Conservation (phyloP, 1,140 invertebrate genomes). For the Eurosta solidaginis region DNA sequence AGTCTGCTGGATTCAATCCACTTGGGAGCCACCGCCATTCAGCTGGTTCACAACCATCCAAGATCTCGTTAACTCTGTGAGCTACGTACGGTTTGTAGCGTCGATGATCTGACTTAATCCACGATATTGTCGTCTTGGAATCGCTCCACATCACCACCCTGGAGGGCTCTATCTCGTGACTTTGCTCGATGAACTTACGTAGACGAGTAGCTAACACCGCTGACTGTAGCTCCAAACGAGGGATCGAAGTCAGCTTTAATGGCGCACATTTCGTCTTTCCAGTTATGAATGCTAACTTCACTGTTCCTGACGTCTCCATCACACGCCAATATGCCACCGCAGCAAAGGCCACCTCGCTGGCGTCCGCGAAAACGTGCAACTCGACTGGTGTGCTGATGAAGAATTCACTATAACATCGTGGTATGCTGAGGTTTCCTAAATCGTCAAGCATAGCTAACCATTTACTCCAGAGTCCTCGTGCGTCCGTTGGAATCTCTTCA, state of each 20-base stretch:
- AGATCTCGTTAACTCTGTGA: constrained; percentile 33
- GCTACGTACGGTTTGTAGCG: constrained; percentile 36
- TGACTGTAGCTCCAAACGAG: constrained; percentile 27
- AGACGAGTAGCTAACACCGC: constrained; percentile 27
- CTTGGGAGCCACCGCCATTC: background rate
- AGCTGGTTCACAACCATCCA: background rate
- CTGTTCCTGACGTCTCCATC: background rate
- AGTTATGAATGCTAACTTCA: background rate
- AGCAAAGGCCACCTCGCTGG: background rate
- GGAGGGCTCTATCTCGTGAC: background rate
- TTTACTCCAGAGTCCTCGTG: background rate
- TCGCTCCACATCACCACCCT: constrained; percentile 5
- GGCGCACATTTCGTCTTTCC: constrained; percentile 25
- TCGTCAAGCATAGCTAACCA: background rate
- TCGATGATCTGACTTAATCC: constrained; percentile 35
- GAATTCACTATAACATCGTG: background rate
- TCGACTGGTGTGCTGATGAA: background rate
- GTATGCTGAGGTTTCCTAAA: background rate
- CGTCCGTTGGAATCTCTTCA: background rate
- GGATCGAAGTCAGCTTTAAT: background rate
- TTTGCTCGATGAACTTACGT: background rate
- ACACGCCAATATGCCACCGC: constrained; percentile 5
- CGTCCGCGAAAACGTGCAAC: background rate
- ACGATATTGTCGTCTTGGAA: background rate
- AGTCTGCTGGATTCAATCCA: background rate